These are phyloP conservation scores for Lamellibrachia satsuma DNA, from an alignment of 2,888 invertebrate species.

Conservation along the genomic window DNA sequence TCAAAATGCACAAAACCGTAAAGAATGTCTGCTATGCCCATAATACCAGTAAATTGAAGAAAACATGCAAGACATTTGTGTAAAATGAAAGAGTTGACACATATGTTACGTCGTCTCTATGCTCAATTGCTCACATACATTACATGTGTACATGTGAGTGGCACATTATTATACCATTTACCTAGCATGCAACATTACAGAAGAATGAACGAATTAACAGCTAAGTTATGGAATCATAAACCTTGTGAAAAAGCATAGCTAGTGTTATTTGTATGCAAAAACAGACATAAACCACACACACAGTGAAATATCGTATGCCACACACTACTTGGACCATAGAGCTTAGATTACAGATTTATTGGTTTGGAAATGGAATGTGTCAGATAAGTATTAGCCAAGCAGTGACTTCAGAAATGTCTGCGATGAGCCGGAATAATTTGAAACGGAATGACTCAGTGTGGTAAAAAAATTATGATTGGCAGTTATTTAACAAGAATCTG, in stretches of 20 bases:
- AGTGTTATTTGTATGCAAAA: slow-evolving; percentile 2
- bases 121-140: too few relatives aligned
- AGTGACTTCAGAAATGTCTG: not conserved
- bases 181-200: not conserved
- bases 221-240: not conserved
- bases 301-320: not conserved
- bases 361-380: not conserved
- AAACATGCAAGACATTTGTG: too few relatives aligned
- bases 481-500: too few relatives aligned
- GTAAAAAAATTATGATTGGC: too few relatives aligned
- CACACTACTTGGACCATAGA: not conserved
- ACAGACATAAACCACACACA: not conserved
- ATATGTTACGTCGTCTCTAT: too few relatives aligned
- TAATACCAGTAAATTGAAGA: too few relatives aligned
- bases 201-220: not conserved
- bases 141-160: too few relatives aligned
- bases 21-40: too few relatives aligned
- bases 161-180: not conserved
- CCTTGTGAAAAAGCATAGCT: not conserved
- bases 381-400: not conserved
- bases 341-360: not conserved
- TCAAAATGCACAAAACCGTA: too few relatives aligned
- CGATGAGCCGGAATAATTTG: not conserved
- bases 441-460: too few relatives aligned
- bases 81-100: too few relatives aligned